phyloP scores from a whole-genome alignment of 2,797 vertebrate species.

The Malurus splendens region DNA sequence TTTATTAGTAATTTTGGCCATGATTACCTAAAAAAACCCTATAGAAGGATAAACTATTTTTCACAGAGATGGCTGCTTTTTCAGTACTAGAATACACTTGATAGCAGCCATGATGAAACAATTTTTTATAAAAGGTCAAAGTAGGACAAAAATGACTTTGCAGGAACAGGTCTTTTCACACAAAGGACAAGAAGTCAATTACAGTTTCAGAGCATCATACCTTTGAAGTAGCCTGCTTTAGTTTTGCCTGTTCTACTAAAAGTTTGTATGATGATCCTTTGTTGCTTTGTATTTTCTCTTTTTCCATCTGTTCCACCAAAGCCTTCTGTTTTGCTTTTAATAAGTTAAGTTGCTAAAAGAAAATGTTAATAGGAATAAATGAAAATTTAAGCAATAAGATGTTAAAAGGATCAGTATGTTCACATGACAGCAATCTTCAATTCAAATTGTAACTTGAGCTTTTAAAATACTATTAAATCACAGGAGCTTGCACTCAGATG shows the following conservation, averaged over 20 bases:
- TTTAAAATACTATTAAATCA: background rate
- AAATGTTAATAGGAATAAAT: constrained; percentile 73
- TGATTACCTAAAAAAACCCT: background rate
- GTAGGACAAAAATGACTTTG: constrained; percentile 39
- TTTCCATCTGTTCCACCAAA: constrained; percentile 99
- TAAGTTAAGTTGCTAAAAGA: constrained; percentile 96
- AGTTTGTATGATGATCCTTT: constrained; percentile 99
- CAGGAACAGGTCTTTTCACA: constrained; percentile 48
- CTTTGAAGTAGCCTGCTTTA: constrained; percentile 99
- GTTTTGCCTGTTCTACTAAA: constrained; percentile 97
- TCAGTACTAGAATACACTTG: background rate
- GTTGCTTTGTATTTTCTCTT: constrained; percentile 99
- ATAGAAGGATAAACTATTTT: background rate
- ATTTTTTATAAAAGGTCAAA: background rate
- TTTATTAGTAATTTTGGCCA: background rate
- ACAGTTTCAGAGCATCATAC: constrained; percentile 72
- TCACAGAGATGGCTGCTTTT: background rate
- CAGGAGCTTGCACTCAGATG: background rate
- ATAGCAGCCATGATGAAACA: constrained; percentile 12
- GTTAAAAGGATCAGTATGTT: constrained; percentile 63
- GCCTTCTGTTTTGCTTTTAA: constrained; percentile 99
- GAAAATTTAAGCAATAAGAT: constrained; percentile 66
- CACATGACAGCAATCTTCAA: constrained; percentile 30
- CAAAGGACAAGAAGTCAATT: constrained; percentile 44
- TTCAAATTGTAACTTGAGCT: background rate